Base-by-base conservation (phyloP, 2,888 invertebrate species). In the Drosophila merina region DNA sequence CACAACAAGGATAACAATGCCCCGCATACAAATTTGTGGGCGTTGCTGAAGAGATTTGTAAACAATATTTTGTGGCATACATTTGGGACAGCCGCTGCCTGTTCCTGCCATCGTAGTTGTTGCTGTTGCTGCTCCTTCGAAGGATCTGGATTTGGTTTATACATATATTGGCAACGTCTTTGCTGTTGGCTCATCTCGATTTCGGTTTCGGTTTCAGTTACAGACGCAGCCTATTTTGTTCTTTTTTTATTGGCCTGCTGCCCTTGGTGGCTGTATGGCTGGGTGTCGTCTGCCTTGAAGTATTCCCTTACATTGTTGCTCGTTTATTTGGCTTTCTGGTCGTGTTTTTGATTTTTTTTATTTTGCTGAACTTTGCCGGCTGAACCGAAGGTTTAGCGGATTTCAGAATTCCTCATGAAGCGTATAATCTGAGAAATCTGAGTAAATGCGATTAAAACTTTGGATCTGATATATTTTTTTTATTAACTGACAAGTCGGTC, bases 21-120 rank as follows among this genome's bases (percentile, higher is more conserved):
- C 77, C 52, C 60, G 79, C 86, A 83, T 83, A 79, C 80, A 82
- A 86, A 80, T 84, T 81, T 88, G 82, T 82, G 82, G 86, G 86
- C 76, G 82, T 81, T 68, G 64, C 74, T 75, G 68, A 79, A 80
- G 83, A 85, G 83, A 87, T 88, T 88, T 88, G 87, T 88, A 87
- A 88, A 87, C 87, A 87, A 87, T 76, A 81, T 79, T 79, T 75
- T 79, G 85, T 81, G 78, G 79, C 81, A 79, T 76, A 79, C 73
- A 83, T 88, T 88, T 85, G 72, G 75, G 73, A 67, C 62, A 57
- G 55, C 52, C 56, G 60, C 57, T 47, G 28, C 50, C 49, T 30
- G 48, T 49, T 47, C 10, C 26, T 28, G 9, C 25, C 26, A 25
- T 54, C 20, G 20, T 14, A 14, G 14, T 20, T 20, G 20, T 20